Evolutionary conservation across 2,113 vertebrate species (phyloP).

Genomic region (Maccullochella peelii): DNA sequence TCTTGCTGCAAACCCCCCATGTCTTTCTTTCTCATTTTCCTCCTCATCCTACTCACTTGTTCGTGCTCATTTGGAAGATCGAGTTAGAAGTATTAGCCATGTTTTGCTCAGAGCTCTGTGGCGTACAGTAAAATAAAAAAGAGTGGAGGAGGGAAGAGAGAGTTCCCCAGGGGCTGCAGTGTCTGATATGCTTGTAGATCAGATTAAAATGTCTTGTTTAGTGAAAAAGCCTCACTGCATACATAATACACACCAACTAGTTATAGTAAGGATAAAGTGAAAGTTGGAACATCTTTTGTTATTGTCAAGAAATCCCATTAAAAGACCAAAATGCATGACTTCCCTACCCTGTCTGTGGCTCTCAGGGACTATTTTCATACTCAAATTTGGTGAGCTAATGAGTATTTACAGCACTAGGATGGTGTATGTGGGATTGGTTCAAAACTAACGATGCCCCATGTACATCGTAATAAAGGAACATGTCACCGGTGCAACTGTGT

Average conservation of each 20-base stretch:
- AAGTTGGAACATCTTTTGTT: background rate
- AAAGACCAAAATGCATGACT: background rate
- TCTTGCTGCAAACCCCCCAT: slow-evolving; percentile 50
- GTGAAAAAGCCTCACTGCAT: slow-evolving; percentile 32
- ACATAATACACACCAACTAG: background rate
- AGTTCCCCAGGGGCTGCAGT: slow-evolving; percentile 54
- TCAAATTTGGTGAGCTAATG: background rate
- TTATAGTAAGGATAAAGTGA: slow-evolving; percentile 12
- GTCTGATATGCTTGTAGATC: slow-evolving; percentile 50
- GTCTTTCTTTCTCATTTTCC: slow-evolving; percentile 45
- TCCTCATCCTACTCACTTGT: slow-evolving; percentile 57
- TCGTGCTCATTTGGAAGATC: slow-evolving; percentile 64
- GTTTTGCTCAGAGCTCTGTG: slow-evolving; percentile 60
- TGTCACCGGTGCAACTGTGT: background rate
- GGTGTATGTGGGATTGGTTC: background rate
- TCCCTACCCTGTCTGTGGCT: slow-evolving; percentile 5
- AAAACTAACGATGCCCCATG: background rate
- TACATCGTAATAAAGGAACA: background rate
- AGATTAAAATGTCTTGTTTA: slow-evolving; percentile 53
- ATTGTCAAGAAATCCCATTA: slow-evolving; percentile 7
- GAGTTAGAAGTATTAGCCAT: slow-evolving; percentile 57
- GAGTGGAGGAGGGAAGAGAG: slow-evolving; percentile 61
- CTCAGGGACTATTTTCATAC: background rate
- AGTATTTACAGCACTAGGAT: background rate
- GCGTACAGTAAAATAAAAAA: slow-evolving; percentile 65